Percentiles rank a stretch among this genome's conserved stretches.
Evolutionary conservation across 2,797 vertebrate genomes (phyloP).

Genomic region (Chanos chanos): DNA sequence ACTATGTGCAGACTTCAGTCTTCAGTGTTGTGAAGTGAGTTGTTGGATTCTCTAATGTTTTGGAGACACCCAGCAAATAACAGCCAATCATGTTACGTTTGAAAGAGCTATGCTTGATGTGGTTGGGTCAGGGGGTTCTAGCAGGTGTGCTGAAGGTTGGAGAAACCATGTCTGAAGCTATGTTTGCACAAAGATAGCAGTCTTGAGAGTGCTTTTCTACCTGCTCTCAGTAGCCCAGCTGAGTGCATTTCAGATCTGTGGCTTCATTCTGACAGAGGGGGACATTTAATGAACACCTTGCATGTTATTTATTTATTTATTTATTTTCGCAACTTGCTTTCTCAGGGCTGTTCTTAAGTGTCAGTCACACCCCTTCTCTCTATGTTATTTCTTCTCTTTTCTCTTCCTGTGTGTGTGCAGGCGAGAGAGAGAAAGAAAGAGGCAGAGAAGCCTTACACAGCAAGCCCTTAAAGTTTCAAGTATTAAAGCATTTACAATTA

Average conservation of each 20-base stretch:
- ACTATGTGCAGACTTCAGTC: too few relatives aligned
- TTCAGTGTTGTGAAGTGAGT: too few relatives aligned
- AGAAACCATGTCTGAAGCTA: slow-evolving; percentile 48
- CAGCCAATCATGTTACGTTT: too few relatives aligned
- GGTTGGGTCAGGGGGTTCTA: slow-evolving; percentile 26
- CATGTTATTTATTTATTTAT: slow-evolving; percentile 49
- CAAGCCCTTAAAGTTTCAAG: too few relatives aligned
- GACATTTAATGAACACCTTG: slow-evolving; percentile 60
- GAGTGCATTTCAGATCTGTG: slow-evolving; percentile 41
- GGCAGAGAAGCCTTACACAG: too few relatives aligned
- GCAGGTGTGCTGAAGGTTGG: slow-evolving; percentile 40
- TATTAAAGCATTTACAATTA: too few relatives aligned
- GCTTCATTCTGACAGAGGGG: slow-evolving; percentile 58
- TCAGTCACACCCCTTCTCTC: slow-evolving; percentile 17
- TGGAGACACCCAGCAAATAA: too few relatives aligned
- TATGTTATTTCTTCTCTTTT: slow-evolving; percentile 9
- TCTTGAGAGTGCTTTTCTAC: background rate
- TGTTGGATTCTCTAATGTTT: too few relatives aligned
- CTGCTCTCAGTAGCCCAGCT: background rate
- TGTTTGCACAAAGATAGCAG: slow-evolving; percentile 32
- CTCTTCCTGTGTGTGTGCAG: too few relatives aligned
- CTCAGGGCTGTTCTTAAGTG: background rate
- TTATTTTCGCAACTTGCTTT: slow-evolving; percentile 39
- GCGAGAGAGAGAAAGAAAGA: too few relatives aligned
- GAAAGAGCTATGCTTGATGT: slow-evolving; percentile 1